These are phyloP conservation scores for Brachystomella parvula DNA, from an alignment of 1,140 invertebrate genomes.

Conservation along the genomic window DNA sequence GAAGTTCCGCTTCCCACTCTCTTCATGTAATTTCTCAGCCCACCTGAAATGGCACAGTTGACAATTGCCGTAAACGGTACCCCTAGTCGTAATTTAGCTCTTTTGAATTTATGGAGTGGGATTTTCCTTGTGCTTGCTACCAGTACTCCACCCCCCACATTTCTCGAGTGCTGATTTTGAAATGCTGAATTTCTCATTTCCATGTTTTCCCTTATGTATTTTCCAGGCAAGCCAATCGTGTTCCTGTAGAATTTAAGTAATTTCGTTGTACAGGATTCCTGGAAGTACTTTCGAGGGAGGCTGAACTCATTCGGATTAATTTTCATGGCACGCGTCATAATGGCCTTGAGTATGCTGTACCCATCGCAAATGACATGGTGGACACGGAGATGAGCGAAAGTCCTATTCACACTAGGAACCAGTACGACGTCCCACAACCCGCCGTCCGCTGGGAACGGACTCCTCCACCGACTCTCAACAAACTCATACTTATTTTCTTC, in stretches of 20 bases:
- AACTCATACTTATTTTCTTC: neutral
- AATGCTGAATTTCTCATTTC: neutral
- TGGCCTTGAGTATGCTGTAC: constrained; percentile 3
- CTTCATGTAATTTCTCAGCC: neutral
- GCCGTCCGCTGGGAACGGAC: neutral
- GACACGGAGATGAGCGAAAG: neutral
- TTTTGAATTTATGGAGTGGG: neutral
- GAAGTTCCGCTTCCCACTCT: neutral
- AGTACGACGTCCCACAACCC: neutral
- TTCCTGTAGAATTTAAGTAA: neutral
- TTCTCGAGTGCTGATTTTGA: neutral
- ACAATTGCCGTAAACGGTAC: neutral
- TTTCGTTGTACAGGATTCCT: neutral
- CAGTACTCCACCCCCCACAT: neutral
- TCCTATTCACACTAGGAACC: neutral
- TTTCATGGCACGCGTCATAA: constrained; percentile 3
- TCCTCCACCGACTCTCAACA: neutral
- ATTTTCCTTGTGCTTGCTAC: neutral
- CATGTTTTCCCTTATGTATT: neutral
- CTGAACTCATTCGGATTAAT: neutral
- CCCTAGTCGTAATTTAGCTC: neutral
- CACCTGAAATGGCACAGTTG: neutral
- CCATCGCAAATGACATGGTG: constrained; percentile 1
- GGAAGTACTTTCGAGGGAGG: neutral
- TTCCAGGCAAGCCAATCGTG: neutral